Base-by-base conservation (phyloP, 2,797 vertebrate species). In the Sebastes hubbsi region DNA sequence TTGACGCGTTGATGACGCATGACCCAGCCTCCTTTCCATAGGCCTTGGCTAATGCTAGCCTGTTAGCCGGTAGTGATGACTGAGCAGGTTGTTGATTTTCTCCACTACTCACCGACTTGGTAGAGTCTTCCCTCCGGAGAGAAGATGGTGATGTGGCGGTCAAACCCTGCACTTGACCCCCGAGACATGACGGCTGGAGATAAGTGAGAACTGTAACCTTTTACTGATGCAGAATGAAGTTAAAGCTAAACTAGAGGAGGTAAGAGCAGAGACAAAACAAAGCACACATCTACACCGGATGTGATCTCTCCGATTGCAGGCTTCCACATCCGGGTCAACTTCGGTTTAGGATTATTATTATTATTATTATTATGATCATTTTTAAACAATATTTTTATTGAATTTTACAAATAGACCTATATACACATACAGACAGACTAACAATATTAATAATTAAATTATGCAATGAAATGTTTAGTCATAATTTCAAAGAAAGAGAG, bases 111-210 rank as follows among this genome's bases (percentile, higher is more conserved):
- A 98, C 97, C 97, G 84, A 98, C 97, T 98, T 98, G 97, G 92
- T 98, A 98, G 58, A 98, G 96, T 83, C 97, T 96, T 29, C 97
- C 97, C 81, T 98, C 97, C 27, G 97, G 97, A 16, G 97, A 98
- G 89, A 98, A 98, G 87, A 98, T 98, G 22, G 97, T 98, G 89
- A 98, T 98, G 80, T 98, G 97, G 3, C 97, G 97, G 92, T 98
- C 97, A 90, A 98, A 98, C 0, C 97, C 97, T 22, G 97, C 97
- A 90, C 96, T 98, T 36, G 97, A 97, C 14, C 97, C 97, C 38
- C 97, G 96, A 62, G 97, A 98, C 97, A 97, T 98, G 56, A 24
- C 72, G 56, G 67, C 62, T 8, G 52, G 4, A 18, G 54, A 61
- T 22, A 22, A 71, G 0, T n/a, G 30, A 65, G 0, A 46, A 8